phyloP scores from a whole-genome alignment of 1,140 invertebrate species.

The Macrotrachela quadricornifera region DNA sequence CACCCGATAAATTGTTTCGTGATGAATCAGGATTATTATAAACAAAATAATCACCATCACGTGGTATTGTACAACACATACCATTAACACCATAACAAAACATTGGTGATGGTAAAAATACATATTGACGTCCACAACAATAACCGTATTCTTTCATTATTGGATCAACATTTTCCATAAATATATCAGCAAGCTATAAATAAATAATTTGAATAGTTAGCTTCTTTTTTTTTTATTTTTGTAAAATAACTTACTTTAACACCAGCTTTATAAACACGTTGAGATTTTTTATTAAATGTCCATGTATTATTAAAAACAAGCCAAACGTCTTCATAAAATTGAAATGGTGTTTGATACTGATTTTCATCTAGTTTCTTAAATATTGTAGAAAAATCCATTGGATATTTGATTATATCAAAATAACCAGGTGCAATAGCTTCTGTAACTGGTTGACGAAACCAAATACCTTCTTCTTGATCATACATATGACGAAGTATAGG shows the following conservation, averaged over 20 bases:
- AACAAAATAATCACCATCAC: conserved; percentile 91
- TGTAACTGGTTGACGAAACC: too few relatives aligned
- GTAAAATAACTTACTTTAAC: conserved; percentile 44
- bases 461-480: too few relatives aligned
- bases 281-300: conserved; percentile 96
- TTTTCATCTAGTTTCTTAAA: conserved; percentile 60
- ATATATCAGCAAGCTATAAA: conserved; percentile 61
- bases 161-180: conserved; percentile 87
- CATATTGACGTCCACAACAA: conserved; percentile 96
- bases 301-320: conserved; percentile 99
- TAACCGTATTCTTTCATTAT: conserved; percentile 95
- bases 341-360: conserved; percentile 89
- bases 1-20: conserved; percentile 17
- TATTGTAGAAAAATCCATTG: conserved; percentile 94
- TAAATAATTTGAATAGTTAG: too few relatives aligned
- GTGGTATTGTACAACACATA: conserved; percentile 73
- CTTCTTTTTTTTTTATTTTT: too few relatives aligned
- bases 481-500: too few relatives aligned
- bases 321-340: conserved; percentile 98
- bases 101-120: conserved; percentile 91
- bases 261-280: conserved; percentile 86
- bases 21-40: conserved; percentile 70
- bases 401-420: conserved; percentile 88
- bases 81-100: conserved; percentile 90
- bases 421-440: conserved; percentile 45